These are phyloP conservation scores for Strongylocentrotus purpuratus DNA, from an alignment of 35 echinoderm and acorn worm species.

Conservation along the genomic window DNA sequence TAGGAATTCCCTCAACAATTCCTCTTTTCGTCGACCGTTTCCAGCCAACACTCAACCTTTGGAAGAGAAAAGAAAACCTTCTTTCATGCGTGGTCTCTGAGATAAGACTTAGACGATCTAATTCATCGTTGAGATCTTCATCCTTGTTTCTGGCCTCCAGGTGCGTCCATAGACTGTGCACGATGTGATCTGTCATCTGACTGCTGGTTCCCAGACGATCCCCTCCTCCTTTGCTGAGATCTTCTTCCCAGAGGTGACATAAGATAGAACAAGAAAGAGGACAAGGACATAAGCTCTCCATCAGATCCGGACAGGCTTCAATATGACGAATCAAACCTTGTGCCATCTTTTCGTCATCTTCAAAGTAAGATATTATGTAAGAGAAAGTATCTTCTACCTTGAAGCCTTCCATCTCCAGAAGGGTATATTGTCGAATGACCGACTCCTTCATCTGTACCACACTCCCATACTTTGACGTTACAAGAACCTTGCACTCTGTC, in stretches of 20 bases:
- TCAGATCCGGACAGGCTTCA: not conserved
- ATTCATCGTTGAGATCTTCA: not conserved
- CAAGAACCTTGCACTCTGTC: constrained; percentile 21
- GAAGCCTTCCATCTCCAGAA: constrained; percentile 37
- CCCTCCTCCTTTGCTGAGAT: too few relatives aligned
- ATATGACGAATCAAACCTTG: constrained; percentile 4
- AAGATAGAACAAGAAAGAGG: constrained; percentile 30
- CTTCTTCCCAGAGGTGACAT: constrained; percentile 32
- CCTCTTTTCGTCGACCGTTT: not conserved
- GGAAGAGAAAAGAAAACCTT: not conserved
- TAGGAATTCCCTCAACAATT: not conserved
- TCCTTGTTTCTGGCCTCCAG: not conserved
- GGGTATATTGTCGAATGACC: constrained; percentile 16
- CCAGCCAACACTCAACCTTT: not conserved
- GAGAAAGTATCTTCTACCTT: constrained; percentile 14
- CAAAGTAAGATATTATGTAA: constrained; percentile 13
- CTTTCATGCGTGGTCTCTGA: not conserved
- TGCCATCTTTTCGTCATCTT: constrained; percentile 19
- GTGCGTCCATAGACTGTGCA: not conserved
- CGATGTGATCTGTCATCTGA: constrained; percentile 12
- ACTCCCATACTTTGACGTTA: not conserved
- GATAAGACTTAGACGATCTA: not conserved
- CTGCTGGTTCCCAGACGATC: constrained; percentile 14
- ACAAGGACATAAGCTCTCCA: not conserved
- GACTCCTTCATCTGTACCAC: constrained; percentile 35